Base-by-base conservation (phyloP, 2,888 invertebrate genomes). In the Sinohyriopsis cumingii region DNA sequence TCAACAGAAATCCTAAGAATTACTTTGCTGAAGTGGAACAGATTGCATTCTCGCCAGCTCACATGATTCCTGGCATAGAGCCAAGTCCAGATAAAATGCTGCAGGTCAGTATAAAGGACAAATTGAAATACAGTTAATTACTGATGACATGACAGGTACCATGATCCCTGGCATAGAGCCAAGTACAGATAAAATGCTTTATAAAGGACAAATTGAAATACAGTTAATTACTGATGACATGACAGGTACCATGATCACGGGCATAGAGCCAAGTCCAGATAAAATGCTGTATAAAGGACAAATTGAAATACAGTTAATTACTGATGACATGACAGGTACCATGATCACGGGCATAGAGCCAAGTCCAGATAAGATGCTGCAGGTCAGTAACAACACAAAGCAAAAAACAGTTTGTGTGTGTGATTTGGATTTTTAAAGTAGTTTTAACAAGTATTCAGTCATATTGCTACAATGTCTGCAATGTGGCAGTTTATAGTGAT, bases 11-110 rank as follows among this genome's bases (percentile, higher is more conserved):
- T 90, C 97, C 97, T 0, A 93, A 93, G 80, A 97, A 97, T 90
- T 98, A 97, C 90, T 98, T 97, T 89, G 93, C 95, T 28, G 97
- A 98, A 90, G 95, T 97, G 57, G 98, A 98, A 90, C 97, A 97
- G 90, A 92, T 95, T 71, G 97, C 97, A 4, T 97, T 97, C 91
- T 94, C 94, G 84, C 97, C 98, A 0, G 93, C 96, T 5, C 95
- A 97, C 89, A 89, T 98, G 92, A 93, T 96, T 45, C 96, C 97
- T 6, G 98, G 98, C 55, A 95, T 98, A 83, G 97, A 97, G 89
- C 93, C 97, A 1, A 96, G 96, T 55, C 96, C 96, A 0, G 98
- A 98, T 89, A 97, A 96, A 91, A 95, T 98, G 95, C 92, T 98
- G 79, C 92, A 92, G 90, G 92, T 87, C 77, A 60, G 65, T 65